Percentiles rank a stretch among this genome's conserved stretches.
phyloP scores from a whole-genome alignment of 2,113 vertebrate species.

The Perognathus longimembris region DNA sequence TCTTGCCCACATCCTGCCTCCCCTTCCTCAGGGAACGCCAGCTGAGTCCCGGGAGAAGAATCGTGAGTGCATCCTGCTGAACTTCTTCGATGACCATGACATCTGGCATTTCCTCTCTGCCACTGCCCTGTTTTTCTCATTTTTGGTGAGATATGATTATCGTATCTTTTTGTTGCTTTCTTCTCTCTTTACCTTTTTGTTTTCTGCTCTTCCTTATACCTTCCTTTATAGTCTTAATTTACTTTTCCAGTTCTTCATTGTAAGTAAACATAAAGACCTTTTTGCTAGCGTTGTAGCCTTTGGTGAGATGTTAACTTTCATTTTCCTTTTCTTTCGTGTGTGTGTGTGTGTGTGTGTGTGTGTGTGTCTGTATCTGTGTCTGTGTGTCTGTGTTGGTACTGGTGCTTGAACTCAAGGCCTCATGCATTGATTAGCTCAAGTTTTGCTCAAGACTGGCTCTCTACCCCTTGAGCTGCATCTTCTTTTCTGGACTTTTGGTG shows the following conservation, averaged over 20 bases:
- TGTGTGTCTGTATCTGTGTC: too few species aligned
- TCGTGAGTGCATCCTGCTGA: slow-evolving; percentile 85
- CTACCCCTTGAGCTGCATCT: too few species aligned
- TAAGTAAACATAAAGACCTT: background rate
- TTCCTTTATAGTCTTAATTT: background rate
- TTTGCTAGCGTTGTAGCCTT: background rate
- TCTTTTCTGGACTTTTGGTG: too few species aligned
- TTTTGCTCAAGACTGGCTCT: too few species aligned
- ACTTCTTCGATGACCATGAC: slow-evolving; percentile 90
- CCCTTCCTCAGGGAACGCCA: slow-evolving; percentile 85
- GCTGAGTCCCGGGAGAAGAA: slow-evolving; percentile 90
- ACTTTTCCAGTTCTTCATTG: background rate
- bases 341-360: too few species aligned
- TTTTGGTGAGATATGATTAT: slow-evolving; percentile 86
- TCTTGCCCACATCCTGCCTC: background rate
- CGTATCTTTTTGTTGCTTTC: background rate
- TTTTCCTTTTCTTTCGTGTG: background rate
- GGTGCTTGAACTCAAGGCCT: too few species aligned
- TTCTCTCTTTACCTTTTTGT: background rate
- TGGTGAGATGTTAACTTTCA: background rate
- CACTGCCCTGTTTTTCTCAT: slow-evolving; percentile 90
- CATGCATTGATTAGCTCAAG: too few species aligned
- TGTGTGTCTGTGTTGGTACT: too few species aligned
- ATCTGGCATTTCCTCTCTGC: slow-evolving; percentile 91
- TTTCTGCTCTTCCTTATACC: background rate